Evolutionary conservation across 2,797 vertebrate species (phyloP).

Genomic region (Petrocephalus sullivani): DNA sequence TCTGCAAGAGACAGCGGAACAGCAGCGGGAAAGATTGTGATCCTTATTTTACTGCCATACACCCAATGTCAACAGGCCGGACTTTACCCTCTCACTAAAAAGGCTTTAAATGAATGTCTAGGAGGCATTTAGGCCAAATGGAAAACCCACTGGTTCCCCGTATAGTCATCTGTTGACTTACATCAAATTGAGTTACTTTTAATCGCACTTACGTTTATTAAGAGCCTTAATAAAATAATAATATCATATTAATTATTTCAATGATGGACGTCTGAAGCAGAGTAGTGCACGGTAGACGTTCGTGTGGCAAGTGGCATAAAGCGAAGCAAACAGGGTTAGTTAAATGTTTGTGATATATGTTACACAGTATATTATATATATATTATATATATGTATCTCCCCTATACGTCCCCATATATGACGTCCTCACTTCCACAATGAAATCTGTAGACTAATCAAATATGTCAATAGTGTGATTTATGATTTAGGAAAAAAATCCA

Average conservation of each 20-base stretch:
- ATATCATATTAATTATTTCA: not conserved
- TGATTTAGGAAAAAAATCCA: not conserved
- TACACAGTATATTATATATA: not conserved
- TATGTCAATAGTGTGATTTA: not conserved
- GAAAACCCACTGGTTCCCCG: not conserved
- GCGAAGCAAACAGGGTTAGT: not conserved
- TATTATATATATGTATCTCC: not conserved
- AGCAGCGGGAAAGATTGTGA: not conserved
- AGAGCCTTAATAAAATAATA: not conserved
- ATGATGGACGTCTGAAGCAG: not conserved
- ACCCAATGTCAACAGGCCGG: not conserved
- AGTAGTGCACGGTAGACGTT: not conserved
- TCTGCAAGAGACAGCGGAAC: not conserved
- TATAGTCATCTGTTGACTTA: not conserved
- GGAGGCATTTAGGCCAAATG: not conserved
- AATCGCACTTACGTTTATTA: too few relatives aligned
- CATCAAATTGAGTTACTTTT: too few relatives aligned
- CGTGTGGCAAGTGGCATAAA: not conserved
- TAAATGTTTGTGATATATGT: not conserved
- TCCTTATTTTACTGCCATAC: not conserved
- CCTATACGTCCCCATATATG: not conserved
- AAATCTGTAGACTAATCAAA: not conserved
- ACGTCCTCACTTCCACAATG: not conserved
- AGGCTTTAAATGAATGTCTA: not conserved
- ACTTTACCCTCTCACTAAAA: not conserved